Base-by-base conservation (phyloP, 1,140 invertebrate genomes). In the Drosophila sucinea region DNA sequence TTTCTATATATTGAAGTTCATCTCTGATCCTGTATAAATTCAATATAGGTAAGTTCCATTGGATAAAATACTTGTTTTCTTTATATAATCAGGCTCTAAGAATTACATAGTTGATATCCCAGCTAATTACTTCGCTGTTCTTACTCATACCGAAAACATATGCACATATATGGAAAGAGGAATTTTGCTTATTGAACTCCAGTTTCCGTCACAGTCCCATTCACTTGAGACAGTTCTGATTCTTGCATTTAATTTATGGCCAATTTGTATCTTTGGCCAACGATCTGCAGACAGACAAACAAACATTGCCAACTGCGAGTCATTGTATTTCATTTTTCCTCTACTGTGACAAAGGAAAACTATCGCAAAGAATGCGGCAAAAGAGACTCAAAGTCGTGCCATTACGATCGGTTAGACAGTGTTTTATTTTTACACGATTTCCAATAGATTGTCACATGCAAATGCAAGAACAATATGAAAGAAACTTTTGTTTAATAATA, bases 171-270 rank as follows among this genome's bases (percentile, higher is more conserved):
- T 51, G 44, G 44, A 27, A 10, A 27, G 8, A 51, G 3, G 25
- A 27, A 27, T 10, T 27, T 3, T 23, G 23, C 44, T 51, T 51
- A 51, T 51, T 51, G 8, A 51, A 51, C 8, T 51, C 1, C 23
- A 51, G 8, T 51, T 51, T 51, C 44, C 44, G 44, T 10, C 3
- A 47, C 4, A 17, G 25, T 47, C 6, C 40, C 44, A 51, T 27
- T 51, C 44, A 51, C 44, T 51, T 51, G 44, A 8, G 44, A 51
- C 44, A 51, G 44, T 51, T 51, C 7, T 51, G 44, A 51, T 51
- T 51, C 44, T 51, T 51, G 44, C 23, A 27, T 51, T 51, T 51
- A 51, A 51, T 51, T 51, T 51, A 51, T 51, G 44, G 25, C 44
- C 44, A 51, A 51, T 51, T 51, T 51, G 44, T 51, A 51, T 51